These are phyloP conservation scores for Cyrtodaria siliqua DNA, from an alignment of 2,888 invertebrate species.

Conservation along the genomic window DNA sequence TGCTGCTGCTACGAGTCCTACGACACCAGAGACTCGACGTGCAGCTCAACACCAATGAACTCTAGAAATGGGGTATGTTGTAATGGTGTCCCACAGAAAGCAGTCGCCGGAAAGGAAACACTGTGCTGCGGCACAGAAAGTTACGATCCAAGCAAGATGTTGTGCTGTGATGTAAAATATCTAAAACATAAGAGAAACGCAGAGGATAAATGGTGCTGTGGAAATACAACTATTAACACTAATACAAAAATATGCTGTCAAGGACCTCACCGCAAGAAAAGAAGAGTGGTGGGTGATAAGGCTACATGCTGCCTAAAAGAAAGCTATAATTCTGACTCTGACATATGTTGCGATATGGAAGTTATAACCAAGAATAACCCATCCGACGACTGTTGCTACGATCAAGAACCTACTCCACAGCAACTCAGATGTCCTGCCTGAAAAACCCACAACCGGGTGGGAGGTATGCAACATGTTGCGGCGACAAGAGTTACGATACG, in stretches of 20 bases:
- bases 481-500: conserved; percentile 39
- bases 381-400: conserved; percentile 31
- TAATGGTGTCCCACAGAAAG: too few species aligned
- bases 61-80: conserved; percentile 9
- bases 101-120: conserved; percentile 18
- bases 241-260: conserved; percentile 40
- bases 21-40: conserved; percentile 34
- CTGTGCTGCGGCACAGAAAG: conserved; percentile 38
- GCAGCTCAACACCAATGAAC: conserved; percentile 36
- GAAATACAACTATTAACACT: conserved; percentile 35
- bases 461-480: conserved; percentile 36
- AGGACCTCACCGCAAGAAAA: conserved; percentile 19
- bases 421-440: conserved; percentile 27
- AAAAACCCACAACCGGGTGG: conserved; percentile 33
- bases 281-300: conserved; percentile 23
- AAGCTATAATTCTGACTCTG: conserved; percentile 36
- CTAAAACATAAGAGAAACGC: conserved; percentile 24
- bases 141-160: conserved; percentile 31
- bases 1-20: conserved; percentile 55
- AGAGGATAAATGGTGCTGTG: conserved; percentile 36
- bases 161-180: conserved; percentile 30
- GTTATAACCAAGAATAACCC: conserved; percentile 19
- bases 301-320: conserved; percentile 36
- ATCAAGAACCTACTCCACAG: conserved; percentile 18
- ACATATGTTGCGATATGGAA: conserved; percentile 18